phyloP scores from a whole-genome alignment of 2,113 vertebrate genomes.

The Alligator mississippiensis region DNA sequence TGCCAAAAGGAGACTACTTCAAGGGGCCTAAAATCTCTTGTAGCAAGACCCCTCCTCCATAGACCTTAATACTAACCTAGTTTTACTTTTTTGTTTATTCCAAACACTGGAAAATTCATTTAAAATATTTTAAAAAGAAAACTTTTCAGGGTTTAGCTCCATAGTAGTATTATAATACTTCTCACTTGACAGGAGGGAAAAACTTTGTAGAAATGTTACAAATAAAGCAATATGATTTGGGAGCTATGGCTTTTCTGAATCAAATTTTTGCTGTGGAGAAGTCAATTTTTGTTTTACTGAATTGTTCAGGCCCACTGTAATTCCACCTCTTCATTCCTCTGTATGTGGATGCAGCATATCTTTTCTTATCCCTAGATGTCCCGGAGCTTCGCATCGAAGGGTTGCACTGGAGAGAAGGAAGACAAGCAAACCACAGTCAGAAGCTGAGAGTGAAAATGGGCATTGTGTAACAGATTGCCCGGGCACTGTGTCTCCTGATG shows the following conservation, averaged over 20 bases:
- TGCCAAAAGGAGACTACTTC: not conserved
- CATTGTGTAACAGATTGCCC: constrained; percentile 76
- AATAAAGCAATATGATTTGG: not conserved
- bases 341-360: not conserved
- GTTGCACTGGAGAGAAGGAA: constrained; percentile 83
- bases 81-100: not conserved
- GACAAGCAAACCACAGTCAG: constrained; percentile 72
- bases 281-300: not conserved
- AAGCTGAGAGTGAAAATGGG: constrained; percentile 76
- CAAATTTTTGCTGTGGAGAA: not conserved
- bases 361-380: constrained; percentile 84
- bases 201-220: not conserved
- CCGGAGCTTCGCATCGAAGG: constrained; percentile 89
- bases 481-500: constrained; percentile 69
- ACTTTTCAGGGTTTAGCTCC: not conserved
- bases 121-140: not conserved
- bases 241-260: not conserved
- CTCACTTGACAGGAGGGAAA: not conserved
- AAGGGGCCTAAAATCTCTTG: not conserved
- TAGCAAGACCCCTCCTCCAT: not conserved
- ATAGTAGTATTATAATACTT: not conserved
- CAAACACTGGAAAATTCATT: not conserved
- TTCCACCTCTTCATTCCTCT: not conserved
- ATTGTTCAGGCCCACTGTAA: not conserved
- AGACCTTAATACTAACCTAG: not conserved